Percentiles rank a stretch among this genome's conserved stretches.
Conservation (phyloP, 2,113 vertebrate species). For the Larimichthys crocea region DNA sequence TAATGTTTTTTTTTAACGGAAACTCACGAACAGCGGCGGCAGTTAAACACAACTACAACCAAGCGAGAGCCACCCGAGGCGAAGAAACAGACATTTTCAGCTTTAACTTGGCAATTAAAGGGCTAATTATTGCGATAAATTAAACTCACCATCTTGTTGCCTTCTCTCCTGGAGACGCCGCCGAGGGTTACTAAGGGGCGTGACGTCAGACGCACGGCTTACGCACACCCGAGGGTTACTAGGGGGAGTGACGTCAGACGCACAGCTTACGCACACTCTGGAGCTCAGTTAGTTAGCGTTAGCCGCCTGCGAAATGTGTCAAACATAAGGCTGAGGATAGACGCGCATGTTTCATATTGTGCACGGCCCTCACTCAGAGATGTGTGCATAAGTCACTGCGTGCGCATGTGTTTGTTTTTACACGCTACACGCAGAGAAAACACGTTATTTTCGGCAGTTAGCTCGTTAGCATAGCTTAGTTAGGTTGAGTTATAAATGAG, state of each 20-base stretch:
- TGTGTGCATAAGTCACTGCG: neutral
- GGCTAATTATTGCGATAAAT: constrained; percentile 49
- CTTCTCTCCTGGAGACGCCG: constrained; percentile 84
- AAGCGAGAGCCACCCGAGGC: fast-evolving
- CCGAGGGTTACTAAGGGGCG: constrained; percentile 83
- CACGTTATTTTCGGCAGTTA: neutral
- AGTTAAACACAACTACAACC: fast-evolving
- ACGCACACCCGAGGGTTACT: constrained; percentile 80
- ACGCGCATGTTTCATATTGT: neutral
- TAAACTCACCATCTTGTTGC: constrained; percentile 87
- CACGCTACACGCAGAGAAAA: neutral
- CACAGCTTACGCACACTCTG: constrained; percentile 25
- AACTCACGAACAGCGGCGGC: no score
- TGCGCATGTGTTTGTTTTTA: neutral
- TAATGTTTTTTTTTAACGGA: neutral
- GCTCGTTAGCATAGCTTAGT: neutral
- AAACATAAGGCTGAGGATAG: neutral
- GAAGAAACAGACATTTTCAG: fast-evolving
- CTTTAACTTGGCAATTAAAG: neutral
- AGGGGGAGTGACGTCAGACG: constrained; percentile 80
- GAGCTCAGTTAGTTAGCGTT: neutral
- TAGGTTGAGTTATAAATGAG: neutral
- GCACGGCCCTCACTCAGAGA: fast-evolving
- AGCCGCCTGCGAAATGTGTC: constrained; percentile 8
- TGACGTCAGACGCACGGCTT: constrained; percentile 75